Percentiles rank a stretch among this genome's conserved stretches.
phyloP scores from a whole-genome alignment of 2,113 vertebrate genomes.

The Phalacrocorax carbo region DNA sequence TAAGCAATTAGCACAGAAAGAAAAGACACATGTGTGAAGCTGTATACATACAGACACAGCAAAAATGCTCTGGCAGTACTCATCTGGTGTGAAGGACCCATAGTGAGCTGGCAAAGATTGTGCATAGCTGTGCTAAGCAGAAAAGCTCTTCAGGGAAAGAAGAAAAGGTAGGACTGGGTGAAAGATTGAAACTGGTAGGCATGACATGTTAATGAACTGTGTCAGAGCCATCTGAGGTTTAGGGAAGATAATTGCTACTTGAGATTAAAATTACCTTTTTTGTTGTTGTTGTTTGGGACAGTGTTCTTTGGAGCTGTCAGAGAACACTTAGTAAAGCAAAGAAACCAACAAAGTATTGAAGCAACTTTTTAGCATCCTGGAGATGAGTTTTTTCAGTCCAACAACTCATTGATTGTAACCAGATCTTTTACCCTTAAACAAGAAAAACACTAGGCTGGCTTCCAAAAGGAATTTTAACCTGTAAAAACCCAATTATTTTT shows the following conservation, averaged over 20 bases:
- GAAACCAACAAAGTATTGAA: neutral
- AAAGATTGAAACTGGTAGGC: neutral
- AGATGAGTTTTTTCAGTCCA: neutral
- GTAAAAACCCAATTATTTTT: neutral
- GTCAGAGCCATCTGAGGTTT: conserved; percentile 28
- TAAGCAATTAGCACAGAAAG: neutral
- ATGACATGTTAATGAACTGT: conserved; percentile 33
- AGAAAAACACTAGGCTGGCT: neutral
- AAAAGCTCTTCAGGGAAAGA: conserved; percentile 15
- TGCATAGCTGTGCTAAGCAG: neutral
- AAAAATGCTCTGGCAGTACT: neutral
- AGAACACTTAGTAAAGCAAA: neutral
- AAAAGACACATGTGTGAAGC: neutral
- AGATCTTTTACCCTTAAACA: neutral
- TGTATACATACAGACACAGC: neutral
- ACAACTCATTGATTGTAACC: neutral
- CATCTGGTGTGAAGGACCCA: neutral
- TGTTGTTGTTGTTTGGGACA: neutral
- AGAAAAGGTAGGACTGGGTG: neutral
- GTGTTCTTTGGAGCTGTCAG: neutral
- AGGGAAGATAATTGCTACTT: neutral
- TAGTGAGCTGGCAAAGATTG: neutral
- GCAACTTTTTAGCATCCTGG: neutral
- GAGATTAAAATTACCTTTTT: neutral
- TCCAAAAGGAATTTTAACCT: neutral